Base-by-base conservation (phyloP, 2,113 vertebrate genomes). In the Protomyctophum bolini region DNA sequence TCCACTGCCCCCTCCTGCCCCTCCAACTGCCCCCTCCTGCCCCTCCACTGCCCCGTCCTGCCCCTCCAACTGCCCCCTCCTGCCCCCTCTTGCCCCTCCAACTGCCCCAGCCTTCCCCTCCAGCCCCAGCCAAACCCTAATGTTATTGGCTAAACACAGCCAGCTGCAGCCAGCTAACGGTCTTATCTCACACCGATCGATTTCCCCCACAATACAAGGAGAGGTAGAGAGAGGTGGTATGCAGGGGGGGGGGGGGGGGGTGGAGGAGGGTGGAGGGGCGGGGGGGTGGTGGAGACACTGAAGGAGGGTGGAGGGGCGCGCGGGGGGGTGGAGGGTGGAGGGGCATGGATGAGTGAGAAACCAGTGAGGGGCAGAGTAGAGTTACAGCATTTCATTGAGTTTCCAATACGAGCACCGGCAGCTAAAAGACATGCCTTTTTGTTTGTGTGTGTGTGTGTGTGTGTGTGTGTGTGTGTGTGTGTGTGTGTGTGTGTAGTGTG, bases 61-160 rank as follows among this genome's bases (percentile, higher is more conserved):
- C n/a, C n/a, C n/a, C n/a, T n/a, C n/a, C n/a, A n/a, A n/a, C n/a
- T n/a, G n/a, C n/a, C n/a, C n/a, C n/a, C n/a, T n/a, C n/a, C n/a
- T n/a, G n/a, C n/a, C n/a, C n/a, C n/a, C n/a, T n/a, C n/a, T n/a
- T n/a, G n/a, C n/a, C n/a, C n/a, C n/a, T n/a, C n/a, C n/a, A n/a
- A n/a, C 57, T 6, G 2, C 29, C 57, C 3, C 50, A 45, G 64
- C 68, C 73, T n/a, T 72, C 81, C 76, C 66, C 68, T 71, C 68
- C 63, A 72, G 73, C 63, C 76, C 33, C 65, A 77, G 75, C 81
- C 57, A 78, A 77, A 65, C 75, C 81, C 70, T 33, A 69, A 66
- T 90, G 88, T 91, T 91, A 91, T 88, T 90, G 91, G 87, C 86
- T 86, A 92, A 90, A 89, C 91, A 91, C 82, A 83, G 77, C 78